These are phyloP conservation scores for Eulemur coronatus DNA, from an alignment of 2,797 vertebrate genomes.

Conservation along the genomic window DNA sequence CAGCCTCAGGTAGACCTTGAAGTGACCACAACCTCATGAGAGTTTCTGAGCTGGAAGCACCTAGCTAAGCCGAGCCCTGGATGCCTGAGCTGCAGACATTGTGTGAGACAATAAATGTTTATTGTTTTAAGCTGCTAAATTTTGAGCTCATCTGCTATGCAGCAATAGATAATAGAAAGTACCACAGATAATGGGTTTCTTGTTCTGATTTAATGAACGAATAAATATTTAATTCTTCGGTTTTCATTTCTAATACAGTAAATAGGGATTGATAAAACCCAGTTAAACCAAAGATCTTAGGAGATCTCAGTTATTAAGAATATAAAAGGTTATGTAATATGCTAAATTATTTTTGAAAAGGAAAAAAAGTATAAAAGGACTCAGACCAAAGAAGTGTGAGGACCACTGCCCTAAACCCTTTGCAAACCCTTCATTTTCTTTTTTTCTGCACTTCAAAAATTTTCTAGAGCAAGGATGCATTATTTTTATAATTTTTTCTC, in stretches of 20 bases:
- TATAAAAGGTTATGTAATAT: background rate
- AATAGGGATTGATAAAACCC: background rate
- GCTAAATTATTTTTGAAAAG: background rate
- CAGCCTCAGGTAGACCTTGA: background rate
- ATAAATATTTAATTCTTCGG: background rate
- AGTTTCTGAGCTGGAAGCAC: background rate
- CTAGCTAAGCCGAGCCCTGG: background rate
- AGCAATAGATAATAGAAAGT: background rate
- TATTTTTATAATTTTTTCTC: background rate
- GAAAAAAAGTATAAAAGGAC: background rate
- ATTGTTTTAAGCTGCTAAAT: background rate
- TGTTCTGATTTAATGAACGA: background rate
- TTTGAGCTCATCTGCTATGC: background rate
- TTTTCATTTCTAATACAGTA: conserved; percentile 13
- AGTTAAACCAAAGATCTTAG: background rate
- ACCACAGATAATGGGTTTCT: background rate
- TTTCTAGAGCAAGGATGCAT: background rate
- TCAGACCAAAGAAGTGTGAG: background rate
- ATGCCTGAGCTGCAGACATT: background rate
- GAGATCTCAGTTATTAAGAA: background rate
- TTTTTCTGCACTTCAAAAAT: background rate
- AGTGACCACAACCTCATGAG: background rate
- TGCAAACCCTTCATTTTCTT: background rate
- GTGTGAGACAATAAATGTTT: background rate
- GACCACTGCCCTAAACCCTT: background rate